phyloP scores from a whole-genome alignment of 1,140 invertebrate genomes.

The Bombyx mori region DNA sequence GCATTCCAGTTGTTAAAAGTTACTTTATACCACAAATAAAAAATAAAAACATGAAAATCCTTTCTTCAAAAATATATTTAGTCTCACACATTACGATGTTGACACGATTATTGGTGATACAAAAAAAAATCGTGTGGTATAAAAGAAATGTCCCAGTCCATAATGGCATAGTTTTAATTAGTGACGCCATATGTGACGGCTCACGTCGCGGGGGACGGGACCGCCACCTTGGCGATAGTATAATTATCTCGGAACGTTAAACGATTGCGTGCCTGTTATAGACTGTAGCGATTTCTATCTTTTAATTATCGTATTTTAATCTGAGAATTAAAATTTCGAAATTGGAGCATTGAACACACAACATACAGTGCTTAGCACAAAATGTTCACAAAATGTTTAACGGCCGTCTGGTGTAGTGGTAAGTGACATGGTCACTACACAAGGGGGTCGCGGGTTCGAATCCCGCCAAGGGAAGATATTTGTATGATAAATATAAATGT shows the following conservation, averaged over 20 bases:
- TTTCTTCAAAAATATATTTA: neutral
- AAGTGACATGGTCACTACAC: no score
- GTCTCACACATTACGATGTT: neutral
- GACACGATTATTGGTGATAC: conserved; percentile 1
- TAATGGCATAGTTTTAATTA: conserved; percentile 37
- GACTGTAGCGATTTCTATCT: conserved; percentile 4
- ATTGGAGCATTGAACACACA: no score
- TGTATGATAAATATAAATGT: no score
- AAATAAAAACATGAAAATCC: neutral
- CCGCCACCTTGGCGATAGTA: conserved; percentile 44
- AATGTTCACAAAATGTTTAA: no score
- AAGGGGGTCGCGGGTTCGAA: no score
- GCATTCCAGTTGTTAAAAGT: no score
- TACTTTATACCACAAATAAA: neutral
- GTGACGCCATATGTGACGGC: conserved; percentile 40
- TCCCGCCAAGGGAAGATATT: no score
- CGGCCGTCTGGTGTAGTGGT: no score
- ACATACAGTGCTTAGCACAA: no score
- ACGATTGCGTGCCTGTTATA: conserved; percentile 19
- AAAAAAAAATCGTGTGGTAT: conserved; percentile 5
- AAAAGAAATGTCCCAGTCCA: neutral
- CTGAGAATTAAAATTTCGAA: no score
- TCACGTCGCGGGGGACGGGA: conserved; percentile 43
- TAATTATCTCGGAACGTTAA: conserved; percentile 50
- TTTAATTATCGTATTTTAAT: no score